Evolutionary conservation across 2,888 invertebrate genomes (phyloP), one percentile per base, ranked within the genome.

Genomic region (Agrotis clavis): DNA sequence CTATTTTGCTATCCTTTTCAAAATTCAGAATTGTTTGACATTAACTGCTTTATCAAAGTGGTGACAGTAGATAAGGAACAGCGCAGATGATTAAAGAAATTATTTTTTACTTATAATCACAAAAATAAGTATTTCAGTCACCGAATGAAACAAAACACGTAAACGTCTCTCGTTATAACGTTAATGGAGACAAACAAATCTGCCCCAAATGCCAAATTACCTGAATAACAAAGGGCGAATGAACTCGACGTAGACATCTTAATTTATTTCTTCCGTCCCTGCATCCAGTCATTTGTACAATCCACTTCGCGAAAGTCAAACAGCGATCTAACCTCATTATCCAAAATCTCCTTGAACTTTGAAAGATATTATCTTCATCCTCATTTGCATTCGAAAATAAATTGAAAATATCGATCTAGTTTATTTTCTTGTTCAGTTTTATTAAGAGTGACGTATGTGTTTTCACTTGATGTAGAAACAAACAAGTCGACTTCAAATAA

Each of bases 401-500:
- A 35, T n/a, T 54, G 21, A 47, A 18, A 2, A 21, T 35, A 48
- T 63, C 13, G n/a, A 61, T 54, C 56, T 30, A 11, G 45, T 35
- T 63, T 81, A 65, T 81, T 79, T 71, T 25, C 25, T 4, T 16
- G 11, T 54, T 63, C 25, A 41, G 11, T 61, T 67, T 60, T 53
- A 51, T 35, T 19, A 18, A 5, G 13, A 66, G 30, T 64, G 71
- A 71, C 81, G 71, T 18, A 50, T 66, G 25, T 77, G 4, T 71
- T 63, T 66, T 53, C 59, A 18, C 56, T 21, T 13, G 70, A 18
- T 60, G 50, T 30, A 19, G 4, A 47, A 67, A 77, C 61, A 79
- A 79, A 79, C 67, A 77, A 13, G 48, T 71, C 60, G 54, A 57
- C 73, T 57, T 30, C 14, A 67, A 30, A 78, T 78, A 69, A 71